phyloP scores from a whole-genome alignment of 2,113 vertebrate species.

The Euleptes europaea region DNA sequence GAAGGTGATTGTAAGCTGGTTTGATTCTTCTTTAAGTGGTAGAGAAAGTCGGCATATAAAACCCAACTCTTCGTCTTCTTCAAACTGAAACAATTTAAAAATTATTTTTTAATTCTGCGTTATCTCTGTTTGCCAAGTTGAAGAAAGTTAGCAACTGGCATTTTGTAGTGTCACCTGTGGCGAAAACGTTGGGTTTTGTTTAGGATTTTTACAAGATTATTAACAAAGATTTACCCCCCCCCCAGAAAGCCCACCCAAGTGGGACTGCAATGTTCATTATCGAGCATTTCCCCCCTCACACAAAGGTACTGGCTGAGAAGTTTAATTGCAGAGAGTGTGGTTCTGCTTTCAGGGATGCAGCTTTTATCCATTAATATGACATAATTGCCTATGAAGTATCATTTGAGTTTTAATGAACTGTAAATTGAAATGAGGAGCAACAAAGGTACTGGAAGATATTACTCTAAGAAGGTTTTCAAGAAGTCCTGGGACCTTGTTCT shows the following conservation, averaged over 20 bases:
- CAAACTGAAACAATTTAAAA: no score
- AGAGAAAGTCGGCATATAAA: no score
- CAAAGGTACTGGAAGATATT: not conserved
- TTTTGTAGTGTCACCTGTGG: no score
- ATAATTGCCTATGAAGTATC: not conserved
- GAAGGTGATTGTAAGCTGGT: no score
- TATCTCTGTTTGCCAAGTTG: no score
- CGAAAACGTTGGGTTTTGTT: no score
- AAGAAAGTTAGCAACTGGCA: no score
- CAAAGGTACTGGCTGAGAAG: not conserved
- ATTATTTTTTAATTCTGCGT: no score
- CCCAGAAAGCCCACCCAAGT: not conserved
- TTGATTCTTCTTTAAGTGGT: no score
- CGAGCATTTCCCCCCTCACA: accelerated
- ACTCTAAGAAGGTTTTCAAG: not conserved
- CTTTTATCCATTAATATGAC: not conserved
- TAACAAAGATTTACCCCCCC: no score
- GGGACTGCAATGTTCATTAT: not conserved
- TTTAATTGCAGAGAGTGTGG: not conserved
- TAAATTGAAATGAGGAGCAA: not conserved
- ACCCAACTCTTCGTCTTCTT: no score
- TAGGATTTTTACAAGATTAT: no score
- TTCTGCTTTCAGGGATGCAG: not conserved
- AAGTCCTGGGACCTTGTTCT: not conserved
- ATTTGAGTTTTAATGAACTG: slow-evolving; percentile 3